Evolutionary conservation across 2,797 vertebrate species (phyloP), one percentile per base, ranked within the genome.

Genomic region (Pipistrellus nathusii): DNA sequence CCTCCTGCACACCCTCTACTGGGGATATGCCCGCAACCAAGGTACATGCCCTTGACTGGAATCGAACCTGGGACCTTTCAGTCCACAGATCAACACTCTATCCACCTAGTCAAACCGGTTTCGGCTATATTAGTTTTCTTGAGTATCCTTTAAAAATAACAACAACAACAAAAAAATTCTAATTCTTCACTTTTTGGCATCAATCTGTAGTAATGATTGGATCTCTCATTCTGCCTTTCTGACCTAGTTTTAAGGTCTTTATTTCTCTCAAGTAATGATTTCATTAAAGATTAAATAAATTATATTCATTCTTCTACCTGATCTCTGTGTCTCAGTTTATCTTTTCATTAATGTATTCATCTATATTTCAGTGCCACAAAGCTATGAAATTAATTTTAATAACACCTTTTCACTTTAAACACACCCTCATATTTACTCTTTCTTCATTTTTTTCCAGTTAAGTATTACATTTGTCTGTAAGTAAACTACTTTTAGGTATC

Each of bases 181-280:
- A 59, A 25, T 57, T 71, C 23, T 69, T 55, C 2, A 72, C 15
- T 80, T 76, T 8, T 82, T 75, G 17, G 27, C 8, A 41, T 75
- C 15, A 57, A 17, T 81, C 41, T 64, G 5, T 38, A 18, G 3
- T 53, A 86, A 23, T 83, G 83, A 64, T 32, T 82, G 27, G 62
- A 77, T 90, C 41, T 55, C 46, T 75, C 41, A 32, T 81, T 93
- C 41, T 81, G n/a, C 80, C 55, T 76, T 62, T 83, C 35, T 90
- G 76, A 5, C 25, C 8, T 48, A 25, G 14, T 71, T 62, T 35
- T 71, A 25, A 69, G 13, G 14, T 90, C 38, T 20, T 57, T 77
- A 76, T 71, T 90, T 87, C 27, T 83, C 32, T 44, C 55, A 32
- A 82, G 18, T 87, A 30, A 77, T 27, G 55, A 69, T 27, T 82